Base-by-base conservation (phyloP, 2,113 vertebrate species). In the Daubentonia madagascariensis region DNA sequence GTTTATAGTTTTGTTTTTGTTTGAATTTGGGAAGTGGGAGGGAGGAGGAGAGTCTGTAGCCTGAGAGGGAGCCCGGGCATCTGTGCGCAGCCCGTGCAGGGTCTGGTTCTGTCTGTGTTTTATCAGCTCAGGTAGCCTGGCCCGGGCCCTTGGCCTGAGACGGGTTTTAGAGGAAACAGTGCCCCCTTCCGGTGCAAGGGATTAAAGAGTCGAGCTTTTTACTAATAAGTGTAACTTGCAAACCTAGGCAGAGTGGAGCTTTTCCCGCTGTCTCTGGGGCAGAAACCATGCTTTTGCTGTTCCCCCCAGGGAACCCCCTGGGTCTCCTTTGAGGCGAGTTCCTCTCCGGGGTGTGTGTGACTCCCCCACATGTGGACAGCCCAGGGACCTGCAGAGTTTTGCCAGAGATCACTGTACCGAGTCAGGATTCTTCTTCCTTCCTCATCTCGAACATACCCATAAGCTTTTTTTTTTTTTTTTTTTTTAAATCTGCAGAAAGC, bases 101-200 rank as follows among this genome's bases (percentile, higher is more conserved):
- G 4, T 22, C 68, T 22, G 54, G 6, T 8, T 22, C 61, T 84
- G 11, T 28, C 54, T 80, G 6, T 28, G 8, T 63, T 37, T 40
- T 18, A 5, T 57, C 32, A 2, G 32, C n/a, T 37, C 73, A 5
- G 59, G 9, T 32, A 50, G 32, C 25, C n/a, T 45, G 57, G 25
- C n/a, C 73, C 14, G 3, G 32, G 68, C 63, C n/a, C 65, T 50
- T 23, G 35, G 63, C 43, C 5, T 8, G 3, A 7, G 35, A 68
- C 28, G 48, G 8, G 76, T 97, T 94, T 96, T 59, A 97, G 89
- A 86, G 92, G 63, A 67, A 89, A 95, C n/a, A 94, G 63, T 37
- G 84, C 96, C 97, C 92, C 92, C 97, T 97, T 72, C 80, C 96
- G 92, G 95, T 35, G 0, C 0, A 6, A 95, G 43, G 8, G 6